These are phyloP conservation scores for Anas platyrhynchos DNA, from an alignment of 2,113 vertebrate genomes.

Conservation along the genomic window DNA sequence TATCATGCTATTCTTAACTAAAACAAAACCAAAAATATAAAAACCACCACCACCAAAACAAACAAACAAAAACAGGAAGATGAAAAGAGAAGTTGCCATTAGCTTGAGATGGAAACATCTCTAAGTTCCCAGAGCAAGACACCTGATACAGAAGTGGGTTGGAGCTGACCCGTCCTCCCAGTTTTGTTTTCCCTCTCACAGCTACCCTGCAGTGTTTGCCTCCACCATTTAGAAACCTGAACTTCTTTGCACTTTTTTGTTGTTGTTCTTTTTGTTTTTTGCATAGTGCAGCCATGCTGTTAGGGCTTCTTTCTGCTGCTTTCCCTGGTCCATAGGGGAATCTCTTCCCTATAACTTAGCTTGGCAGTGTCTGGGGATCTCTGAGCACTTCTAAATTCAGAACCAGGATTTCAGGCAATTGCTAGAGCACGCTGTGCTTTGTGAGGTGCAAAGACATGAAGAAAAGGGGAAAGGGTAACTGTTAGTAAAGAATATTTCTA, in stretches of 20 bases:
- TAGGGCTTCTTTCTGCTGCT: not conserved
- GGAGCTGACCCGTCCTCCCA: not conserved
- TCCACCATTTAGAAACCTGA: not conserved
- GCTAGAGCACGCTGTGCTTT: not conserved
- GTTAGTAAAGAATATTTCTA: not conserved
- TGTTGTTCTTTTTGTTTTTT: not conserved
- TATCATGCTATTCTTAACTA: not conserved
- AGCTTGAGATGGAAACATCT: not conserved
- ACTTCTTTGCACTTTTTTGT: not conserved
- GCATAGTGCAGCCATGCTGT: not conserved
- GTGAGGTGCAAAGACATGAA: not conserved
- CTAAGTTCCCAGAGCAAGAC: not conserved
- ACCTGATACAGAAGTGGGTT: not conserved
- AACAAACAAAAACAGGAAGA: not conserved
- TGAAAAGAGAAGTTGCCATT: not conserved
- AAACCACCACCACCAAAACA: not conserved
- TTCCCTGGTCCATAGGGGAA: not conserved
- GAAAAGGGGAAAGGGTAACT: not conserved
- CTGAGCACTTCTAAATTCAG: not conserved
- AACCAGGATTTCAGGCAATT: not conserved
- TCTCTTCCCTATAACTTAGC: not conserved
- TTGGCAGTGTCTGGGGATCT: not conserved
- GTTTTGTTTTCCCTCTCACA: not conserved
- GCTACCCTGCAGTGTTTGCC: not conserved
- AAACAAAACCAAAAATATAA: not conserved